These are phyloP conservation scores for Cydia splendana DNA, from an alignment of 1,140 invertebrate genomes.

Conservation along the genomic window DNA sequence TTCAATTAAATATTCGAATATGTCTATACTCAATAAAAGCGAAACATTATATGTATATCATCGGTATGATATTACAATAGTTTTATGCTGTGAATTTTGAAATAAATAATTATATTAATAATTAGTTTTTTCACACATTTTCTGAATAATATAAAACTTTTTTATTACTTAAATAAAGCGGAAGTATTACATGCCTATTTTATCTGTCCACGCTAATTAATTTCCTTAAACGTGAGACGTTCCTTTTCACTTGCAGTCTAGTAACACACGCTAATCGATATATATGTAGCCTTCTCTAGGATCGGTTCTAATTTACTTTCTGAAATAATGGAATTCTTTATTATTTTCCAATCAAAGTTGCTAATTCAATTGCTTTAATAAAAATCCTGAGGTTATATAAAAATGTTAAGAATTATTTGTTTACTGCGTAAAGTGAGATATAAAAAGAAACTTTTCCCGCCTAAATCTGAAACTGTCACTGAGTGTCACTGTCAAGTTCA, in stretches of 20 bases:
- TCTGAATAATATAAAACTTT: not conserved
- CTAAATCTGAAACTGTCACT: not conserved
- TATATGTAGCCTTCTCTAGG: not conserved
- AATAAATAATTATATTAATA: not conserved
- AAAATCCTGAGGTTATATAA: no score
- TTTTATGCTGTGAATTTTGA: not conserved
- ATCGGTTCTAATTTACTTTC: no score
- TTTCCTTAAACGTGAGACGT: not conserved
- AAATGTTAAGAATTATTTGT: not conserved
- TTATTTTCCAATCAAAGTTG: no score
- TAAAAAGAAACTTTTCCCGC: not conserved
- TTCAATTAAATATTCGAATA: not conserved
- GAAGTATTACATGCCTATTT: conserved; percentile 18
- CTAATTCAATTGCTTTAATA: no score
- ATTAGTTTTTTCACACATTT: not conserved
- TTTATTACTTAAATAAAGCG: not conserved
- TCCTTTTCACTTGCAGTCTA: not conserved
- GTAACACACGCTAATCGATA: not conserved
- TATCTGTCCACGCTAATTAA: not conserved
- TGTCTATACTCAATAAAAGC: not conserved
- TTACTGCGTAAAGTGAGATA: not conserved
- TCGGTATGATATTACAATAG: not conserved
- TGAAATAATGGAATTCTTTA: no score
- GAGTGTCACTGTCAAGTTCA: not conserved
- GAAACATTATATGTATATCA: not conserved